phyloP scores from a whole-genome alignment of 1,140 invertebrate genomes.

The Camponotus floridanus region DNA sequence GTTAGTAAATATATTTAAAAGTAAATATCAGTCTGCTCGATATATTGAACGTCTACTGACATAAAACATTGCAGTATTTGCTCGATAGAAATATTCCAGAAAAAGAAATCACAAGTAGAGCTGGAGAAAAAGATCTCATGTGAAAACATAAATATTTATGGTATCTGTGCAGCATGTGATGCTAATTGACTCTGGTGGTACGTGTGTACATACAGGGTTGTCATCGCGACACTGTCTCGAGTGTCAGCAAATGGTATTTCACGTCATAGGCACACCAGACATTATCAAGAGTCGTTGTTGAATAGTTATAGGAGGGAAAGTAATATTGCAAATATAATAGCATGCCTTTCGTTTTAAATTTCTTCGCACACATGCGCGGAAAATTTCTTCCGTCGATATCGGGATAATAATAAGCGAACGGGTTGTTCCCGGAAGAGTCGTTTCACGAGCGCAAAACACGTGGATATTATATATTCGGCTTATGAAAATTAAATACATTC shows the following conservation, averaged over 20 bases:
- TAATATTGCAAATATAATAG: slow-evolving; percentile 51
- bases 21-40: background rate
- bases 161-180: slow-evolving; percentile 77
- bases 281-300: slow-evolving; percentile 19
- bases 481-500: slow-evolving; percentile 8
- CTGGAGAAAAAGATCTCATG: background rate
- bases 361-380: background rate
- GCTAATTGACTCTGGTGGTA: slow-evolving; percentile 82
- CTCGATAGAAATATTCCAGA: background rate
- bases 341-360: background rate
- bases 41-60: background rate
- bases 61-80: slow-evolving; percentile 5
- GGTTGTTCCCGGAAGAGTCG: background rate
- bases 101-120: background rate
- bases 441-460: background rate
- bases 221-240: slow-evolving; percentile 71
- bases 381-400: slow-evolving; percentile 1
- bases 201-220: slow-evolving; percentile 82
- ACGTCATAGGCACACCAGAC: background rate
- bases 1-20: background rate
- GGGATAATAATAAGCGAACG: background rate
- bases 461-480: slow-evolving; percentile 19
- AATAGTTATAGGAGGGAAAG: background rate
- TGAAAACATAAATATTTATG: slow-evolving; percentile 28
- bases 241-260: slow-evolving; percentile 31